These are phyloP conservation scores for Tethea ocularis DNA, from an alignment of 2,888 invertebrate species.

Conservation along the genomic window DNA sequence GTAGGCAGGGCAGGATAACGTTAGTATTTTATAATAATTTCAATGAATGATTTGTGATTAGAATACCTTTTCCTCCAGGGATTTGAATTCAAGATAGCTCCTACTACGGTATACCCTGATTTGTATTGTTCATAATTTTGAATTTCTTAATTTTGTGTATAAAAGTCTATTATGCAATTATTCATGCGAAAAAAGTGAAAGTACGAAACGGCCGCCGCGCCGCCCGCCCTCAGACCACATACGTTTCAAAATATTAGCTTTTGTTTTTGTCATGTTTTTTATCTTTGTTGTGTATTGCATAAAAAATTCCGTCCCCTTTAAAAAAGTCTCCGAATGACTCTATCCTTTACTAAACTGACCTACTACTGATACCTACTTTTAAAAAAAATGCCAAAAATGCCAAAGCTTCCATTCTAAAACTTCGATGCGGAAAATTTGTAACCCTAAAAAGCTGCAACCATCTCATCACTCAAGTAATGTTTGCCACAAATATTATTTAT, in stretches of 20 bases:
- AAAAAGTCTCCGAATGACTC: too few species aligned
- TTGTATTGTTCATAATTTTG: too few species aligned
- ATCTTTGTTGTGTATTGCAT: background rate
- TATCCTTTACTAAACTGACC: too few species aligned
- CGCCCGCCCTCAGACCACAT: conserved; percentile 31
- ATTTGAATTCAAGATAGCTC: too few species aligned
- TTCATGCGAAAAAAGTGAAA: conserved; percentile 8
- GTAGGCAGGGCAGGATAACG: too few species aligned
- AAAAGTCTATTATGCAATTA: background rate
- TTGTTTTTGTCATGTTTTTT: conserved; percentile 12
- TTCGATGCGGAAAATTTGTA: conserved; percentile 8
- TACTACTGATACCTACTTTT: too few species aligned
- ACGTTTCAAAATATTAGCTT: conserved; percentile 26
- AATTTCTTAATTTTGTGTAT: too few species aligned
- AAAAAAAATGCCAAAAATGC: too few species aligned
- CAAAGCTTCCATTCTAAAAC: too few species aligned
- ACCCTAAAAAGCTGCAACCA: conserved; percentile 15
- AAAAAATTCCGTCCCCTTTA: background rate
- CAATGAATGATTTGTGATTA: too few species aligned
- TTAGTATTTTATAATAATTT: too few species aligned
- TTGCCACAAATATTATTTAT: conserved; percentile 25
- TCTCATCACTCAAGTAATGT: conserved; percentile 18
- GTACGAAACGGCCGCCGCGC: conserved; percentile 15
- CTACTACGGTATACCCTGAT: background rate
- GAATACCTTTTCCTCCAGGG: too few species aligned